phyloP scores from a whole-genome alignment of 23 tunicate genomes.

The Trididemnum clinides region DNA sequence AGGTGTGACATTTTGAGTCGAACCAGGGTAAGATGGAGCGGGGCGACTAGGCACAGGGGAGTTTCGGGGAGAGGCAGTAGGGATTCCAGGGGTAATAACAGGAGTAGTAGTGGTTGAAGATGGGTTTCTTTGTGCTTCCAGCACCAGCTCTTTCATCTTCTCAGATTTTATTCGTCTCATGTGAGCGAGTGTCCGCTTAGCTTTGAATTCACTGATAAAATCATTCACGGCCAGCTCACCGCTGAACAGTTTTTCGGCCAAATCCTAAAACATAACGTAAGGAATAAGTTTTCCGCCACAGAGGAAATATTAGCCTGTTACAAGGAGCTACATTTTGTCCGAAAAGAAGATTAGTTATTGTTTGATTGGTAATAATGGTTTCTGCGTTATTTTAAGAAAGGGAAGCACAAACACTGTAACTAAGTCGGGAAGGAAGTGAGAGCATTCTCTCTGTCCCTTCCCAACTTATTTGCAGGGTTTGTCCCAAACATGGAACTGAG shows the following conservation, averaged over 20 bases:
- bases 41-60: slow-evolving; percentile 21
- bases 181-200: slow-evolving; percentile 67
- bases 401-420: no score
- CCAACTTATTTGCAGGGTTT: no score
- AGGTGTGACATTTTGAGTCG: not conserved
- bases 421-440: no score
- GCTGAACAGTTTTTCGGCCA: slow-evolving; percentile 60
- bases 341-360: no score
- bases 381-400: no score
- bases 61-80: not conserved
- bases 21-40: not conserved
- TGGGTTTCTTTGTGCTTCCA: slow-evolving; percentile 57
- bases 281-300: no score
- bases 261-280: slow-evolving; percentile 22
- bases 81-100: slow-evolving; percentile 10
- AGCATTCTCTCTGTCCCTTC: no score
- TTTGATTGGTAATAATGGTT: no score
- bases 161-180: slow-evolving; percentile 74
- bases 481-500: no score
- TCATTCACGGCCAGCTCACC: slow-evolving; percentile 53
- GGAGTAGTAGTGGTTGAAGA: slow-evolving; percentile 24
- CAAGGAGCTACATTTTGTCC: no score
- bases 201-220: slow-evolving; percentile 61
- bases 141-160: slow-evolving; percentile 81
- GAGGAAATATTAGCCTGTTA: no score